Evolutionary conservation across 2,797 vertebrate species (phyloP).

Genomic region (Falco columbarius): DNA sequence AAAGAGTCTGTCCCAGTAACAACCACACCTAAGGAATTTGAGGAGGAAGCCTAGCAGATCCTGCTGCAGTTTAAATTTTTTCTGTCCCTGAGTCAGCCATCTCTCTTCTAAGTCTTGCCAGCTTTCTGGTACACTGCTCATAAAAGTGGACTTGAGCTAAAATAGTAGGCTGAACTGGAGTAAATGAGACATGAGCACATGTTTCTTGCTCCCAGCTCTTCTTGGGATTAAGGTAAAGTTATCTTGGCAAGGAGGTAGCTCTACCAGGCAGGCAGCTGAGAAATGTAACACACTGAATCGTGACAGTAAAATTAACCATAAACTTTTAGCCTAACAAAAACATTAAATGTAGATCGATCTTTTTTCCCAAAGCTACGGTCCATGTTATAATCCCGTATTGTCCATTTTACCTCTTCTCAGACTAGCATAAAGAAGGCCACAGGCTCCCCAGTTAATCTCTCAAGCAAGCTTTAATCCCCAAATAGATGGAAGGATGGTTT

Average conservation of each 20-base stretch:
- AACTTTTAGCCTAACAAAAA: not conserved
- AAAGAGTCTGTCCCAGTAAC: not conserved
- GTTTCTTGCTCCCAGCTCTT: not conserved
- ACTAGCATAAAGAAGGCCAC: not conserved
- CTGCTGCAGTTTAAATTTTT: not conserved
- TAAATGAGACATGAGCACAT: not conserved
- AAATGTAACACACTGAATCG: not conserved
- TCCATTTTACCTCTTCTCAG: not conserved
- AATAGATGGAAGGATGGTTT: not conserved
- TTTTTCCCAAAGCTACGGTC: not conserved
- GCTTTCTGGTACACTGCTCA: not conserved
- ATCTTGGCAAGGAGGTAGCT: not conserved
- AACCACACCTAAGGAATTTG: not conserved
- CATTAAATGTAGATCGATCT: not conserved
- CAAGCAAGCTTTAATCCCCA: not conserved
- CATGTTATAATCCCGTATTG: not conserved
- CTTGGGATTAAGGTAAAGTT: not conserved
- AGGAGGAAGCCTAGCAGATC: not conserved
- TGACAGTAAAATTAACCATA: not conserved
- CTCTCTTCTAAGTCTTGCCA: not conserved
- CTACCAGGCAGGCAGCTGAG: not conserved
- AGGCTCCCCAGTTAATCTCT: not conserved
- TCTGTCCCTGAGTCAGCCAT: not conserved
- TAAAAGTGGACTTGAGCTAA: not conserved
- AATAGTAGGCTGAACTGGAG: not conserved